phyloP scores from a whole-genome alignment of 2,113 vertebrate species.

The Daphoenositta chrysoptera region DNA sequence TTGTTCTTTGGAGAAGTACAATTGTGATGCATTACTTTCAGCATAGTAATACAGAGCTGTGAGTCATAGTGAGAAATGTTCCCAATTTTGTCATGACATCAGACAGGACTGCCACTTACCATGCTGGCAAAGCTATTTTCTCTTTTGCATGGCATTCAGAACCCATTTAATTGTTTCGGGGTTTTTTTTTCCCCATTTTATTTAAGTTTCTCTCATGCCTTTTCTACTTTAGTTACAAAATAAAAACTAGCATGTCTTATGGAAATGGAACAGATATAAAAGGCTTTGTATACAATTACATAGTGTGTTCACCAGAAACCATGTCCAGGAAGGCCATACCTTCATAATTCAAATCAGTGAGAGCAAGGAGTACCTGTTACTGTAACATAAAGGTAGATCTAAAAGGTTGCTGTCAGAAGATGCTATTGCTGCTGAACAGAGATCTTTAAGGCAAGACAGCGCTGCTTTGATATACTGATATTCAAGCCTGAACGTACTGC shows the following conservation, averaged over 20 bases:
- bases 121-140: background rate
- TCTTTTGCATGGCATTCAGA: background rate
- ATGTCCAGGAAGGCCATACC: background rate
- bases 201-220: background rate
- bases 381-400: background rate
- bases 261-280: background rate
- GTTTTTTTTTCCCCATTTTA: background rate
- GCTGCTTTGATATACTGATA: background rate
- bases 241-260: background rate
- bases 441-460: background rate
- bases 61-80: background rate
- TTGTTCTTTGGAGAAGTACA: background rate
- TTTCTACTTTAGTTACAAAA: background rate
- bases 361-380: background rate
- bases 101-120: background rate
- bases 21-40: background rate
- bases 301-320: background rate
- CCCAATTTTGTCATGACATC: background rate
- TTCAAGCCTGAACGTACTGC: background rate
- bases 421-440: background rate
- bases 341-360: background rate
- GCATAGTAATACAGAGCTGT: background rate
- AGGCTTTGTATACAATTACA: background rate
- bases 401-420: background rate
- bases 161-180: background rate